These are phyloP conservation scores for Sebastes fasciatus DNA, from an alignment of 2,113 vertebrate genomes.

Conservation along the genomic window DNA sequence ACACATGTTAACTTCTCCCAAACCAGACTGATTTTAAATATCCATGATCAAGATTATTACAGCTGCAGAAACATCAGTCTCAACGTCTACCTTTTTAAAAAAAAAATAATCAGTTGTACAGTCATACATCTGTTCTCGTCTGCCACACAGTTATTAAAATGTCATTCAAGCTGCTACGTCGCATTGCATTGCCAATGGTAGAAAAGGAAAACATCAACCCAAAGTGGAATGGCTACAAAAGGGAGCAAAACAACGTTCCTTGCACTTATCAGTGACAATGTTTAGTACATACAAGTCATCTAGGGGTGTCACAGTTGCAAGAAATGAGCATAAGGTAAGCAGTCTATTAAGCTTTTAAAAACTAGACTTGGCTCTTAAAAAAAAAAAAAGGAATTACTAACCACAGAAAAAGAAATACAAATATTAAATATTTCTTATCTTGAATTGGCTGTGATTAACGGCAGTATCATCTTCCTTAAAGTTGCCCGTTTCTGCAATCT, in stretches of 20 bases:
- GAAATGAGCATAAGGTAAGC: constrained; percentile 64
- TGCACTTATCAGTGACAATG: constrained; percentile 60
- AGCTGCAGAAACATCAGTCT: constrained; percentile 41
- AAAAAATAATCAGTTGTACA: constrained; percentile 62
- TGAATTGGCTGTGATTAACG: constrained; percentile 57
- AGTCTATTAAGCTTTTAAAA: constrained; percentile 72
- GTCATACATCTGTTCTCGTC: constrained; percentile 60
- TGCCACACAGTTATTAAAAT: constrained; percentile 63
- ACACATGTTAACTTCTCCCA: neutral
- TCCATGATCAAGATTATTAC: constrained; percentile 20
- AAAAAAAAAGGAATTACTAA: constrained; percentile 48
- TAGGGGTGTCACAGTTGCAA: constrained; percentile 66
- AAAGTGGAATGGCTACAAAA: constrained; percentile 76
- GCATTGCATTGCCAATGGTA: constrained; percentile 62
- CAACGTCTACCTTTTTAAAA: constrained; percentile 30
- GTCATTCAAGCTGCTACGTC: constrained; percentile 70
- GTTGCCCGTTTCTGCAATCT: neutral
- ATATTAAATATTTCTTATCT: constrained; percentile 23
- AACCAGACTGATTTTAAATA: constrained; percentile 29
- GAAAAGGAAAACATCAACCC: constrained; percentile 68
- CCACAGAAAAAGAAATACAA: constrained; percentile 48
- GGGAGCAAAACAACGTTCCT: constrained; percentile 56
- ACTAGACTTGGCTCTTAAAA: constrained; percentile 52
- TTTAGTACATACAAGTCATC: constrained; percentile 72
- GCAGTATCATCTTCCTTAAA: constrained; percentile 34